These are phyloP conservation scores for Gobionotothen gibberifrons DNA, from an alignment of 2,797 vertebrate species.

Conservation along the genomic window DNA sequence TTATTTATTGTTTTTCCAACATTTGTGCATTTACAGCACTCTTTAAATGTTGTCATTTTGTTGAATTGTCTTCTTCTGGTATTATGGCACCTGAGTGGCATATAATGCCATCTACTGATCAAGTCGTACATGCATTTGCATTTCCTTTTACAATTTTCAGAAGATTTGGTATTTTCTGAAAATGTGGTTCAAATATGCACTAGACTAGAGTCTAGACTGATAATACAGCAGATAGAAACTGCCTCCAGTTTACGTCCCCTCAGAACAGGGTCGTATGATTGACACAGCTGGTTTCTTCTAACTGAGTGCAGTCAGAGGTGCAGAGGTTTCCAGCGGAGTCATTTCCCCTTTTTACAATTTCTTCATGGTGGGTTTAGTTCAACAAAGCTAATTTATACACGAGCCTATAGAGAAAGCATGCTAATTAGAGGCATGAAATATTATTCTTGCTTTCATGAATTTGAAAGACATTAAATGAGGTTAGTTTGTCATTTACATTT, in stretches of 20 bases:
- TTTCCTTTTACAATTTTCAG: not conserved
- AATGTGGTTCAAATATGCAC: no score
- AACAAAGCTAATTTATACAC: conserved; percentile 44
- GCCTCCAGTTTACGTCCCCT: conserved; percentile 29
- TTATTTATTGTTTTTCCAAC: no score
- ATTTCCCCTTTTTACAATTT: conserved; percentile 31
- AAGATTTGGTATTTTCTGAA: not conserved
- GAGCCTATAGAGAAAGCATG: not conserved
- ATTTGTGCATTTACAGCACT: no score
- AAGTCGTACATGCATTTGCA: not conserved
- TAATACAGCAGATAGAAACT: not conserved
- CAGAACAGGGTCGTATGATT: conserved; percentile 11
- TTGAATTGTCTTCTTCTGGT: not conserved
- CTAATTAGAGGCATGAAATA: not conserved
- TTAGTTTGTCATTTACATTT: conserved; percentile 54
- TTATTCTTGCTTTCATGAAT: conserved; percentile 21
- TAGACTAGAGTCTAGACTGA: no score
- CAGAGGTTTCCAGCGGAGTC: not conserved
- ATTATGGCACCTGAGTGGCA: no score
- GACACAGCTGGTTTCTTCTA: conserved; percentile 15
- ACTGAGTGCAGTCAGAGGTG: not conserved
- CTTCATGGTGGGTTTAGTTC: conserved; percentile 4
- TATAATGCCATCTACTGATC: no score
- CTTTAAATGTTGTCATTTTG: not conserved
- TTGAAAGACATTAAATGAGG: conserved; percentile 30